Evolutionary conservation across 2,888 invertebrate species (phyloP), one percentile per base, ranked within the genome.

Genomic region (Lasius fuliginosus): DNA sequence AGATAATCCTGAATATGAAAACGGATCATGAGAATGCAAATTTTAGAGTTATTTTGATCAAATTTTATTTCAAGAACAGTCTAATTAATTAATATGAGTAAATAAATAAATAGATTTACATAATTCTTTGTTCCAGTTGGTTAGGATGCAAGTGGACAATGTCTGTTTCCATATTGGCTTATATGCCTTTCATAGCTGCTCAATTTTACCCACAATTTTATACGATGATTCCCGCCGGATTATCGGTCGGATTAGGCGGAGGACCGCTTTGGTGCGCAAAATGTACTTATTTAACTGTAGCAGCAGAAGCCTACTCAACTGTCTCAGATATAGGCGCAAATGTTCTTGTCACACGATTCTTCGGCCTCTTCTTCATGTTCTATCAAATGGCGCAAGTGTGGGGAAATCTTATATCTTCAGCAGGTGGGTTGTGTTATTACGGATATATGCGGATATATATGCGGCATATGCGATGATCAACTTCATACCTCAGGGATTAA

Each of bases 201-300:
- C 99, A 99, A 95, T 98, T 99, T 94, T 97, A 98, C 94, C 98
- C 99, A 0, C 97, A 96, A 88, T 97, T 98, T 94, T 97, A 96
- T 93, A 98, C 98, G 0, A 96, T 98, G 93, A 97, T 98, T 62
- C 98, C 98, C 0, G 97, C 98, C 0, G 98, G 98, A 0, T 95
- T 98, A 92, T 96, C 98, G 90, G 97, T 98, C 0, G 98, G 98
- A 2, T 95, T 99, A 18, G 98, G 98, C 0, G 99, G 98, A 0
- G 99, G 99, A 0, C 99, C 99, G 0, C 95, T 99, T 30, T 99
- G 99, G 99, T 98, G 99, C 90, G 98, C 99, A 27, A 99, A 99
- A 95, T 99, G 99, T 94, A 98, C 98, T 0, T 99, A 99, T 93
- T 95, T 99, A 4, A 98, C 98, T 4, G 97, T 98, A 90, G 97